phyloP scores from a whole-genome alignment of 2,797 vertebrate species.

The Phylloscopus collybita region DNA sequence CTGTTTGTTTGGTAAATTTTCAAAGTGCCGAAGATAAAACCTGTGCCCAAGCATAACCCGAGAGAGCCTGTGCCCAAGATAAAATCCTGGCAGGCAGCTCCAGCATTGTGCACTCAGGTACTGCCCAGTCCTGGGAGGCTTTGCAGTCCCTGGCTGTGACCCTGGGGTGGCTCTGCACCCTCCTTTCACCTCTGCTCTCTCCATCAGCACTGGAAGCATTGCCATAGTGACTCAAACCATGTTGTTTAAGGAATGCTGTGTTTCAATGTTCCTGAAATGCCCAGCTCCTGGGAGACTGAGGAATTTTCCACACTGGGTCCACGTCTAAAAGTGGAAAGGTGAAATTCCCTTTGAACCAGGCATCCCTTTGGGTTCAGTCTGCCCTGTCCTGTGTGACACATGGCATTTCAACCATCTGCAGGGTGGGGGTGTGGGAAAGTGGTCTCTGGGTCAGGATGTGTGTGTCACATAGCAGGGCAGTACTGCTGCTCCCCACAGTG shows the following conservation, averaged over 20 bases:
- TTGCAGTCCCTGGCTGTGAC: not conserved
- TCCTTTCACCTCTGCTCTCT: not conserved
- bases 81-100: not conserved
- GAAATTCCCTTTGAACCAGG: not conserved
- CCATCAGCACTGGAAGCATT: not conserved
- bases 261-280: not conserved
- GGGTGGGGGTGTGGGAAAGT: not conserved
- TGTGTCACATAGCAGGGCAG: rapidly evolving
- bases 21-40: conserved; percentile 3
- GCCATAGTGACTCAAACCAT: not conserved
- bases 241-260: rapidly evolving
- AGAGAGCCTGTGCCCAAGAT: not conserved
- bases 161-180: not conserved
- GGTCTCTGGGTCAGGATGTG: not conserved
- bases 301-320: not conserved
- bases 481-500: not conserved
- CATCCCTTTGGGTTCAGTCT: not conserved
- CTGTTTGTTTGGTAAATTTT: not conserved
- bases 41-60: not conserved
- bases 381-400: not conserved
- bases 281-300: not conserved
- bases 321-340: not conserved
- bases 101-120: rapidly evolving
- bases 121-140: not conserved
- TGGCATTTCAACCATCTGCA: not conserved